Evolutionary conservation across 2,113 vertebrate genomes (phyloP).

Genomic region (Pituophis catenifer): DNA sequence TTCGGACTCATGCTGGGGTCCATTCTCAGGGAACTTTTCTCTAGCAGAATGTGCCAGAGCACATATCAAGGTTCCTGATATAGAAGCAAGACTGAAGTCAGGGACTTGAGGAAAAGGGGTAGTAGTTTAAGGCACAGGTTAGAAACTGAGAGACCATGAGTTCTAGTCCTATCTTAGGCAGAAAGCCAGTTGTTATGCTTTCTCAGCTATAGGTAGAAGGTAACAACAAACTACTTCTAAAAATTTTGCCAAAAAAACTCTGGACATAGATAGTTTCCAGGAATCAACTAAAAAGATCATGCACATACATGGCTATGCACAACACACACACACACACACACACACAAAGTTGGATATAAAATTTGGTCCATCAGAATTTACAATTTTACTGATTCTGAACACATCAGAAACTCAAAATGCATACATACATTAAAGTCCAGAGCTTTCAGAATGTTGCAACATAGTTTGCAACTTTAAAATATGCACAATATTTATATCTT

Average conservation of each 20-base stretch:
- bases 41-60: too few species aligned
- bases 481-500: neutral
- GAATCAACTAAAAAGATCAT: neutral
- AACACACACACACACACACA: neutral
- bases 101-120: neutral
- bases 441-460: neutral
- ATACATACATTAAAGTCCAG: neutral
- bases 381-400: neutral
- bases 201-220: neutral
- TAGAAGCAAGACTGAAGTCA: neutral
- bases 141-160: neutral
- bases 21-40: too few species aligned
- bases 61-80: neutral
- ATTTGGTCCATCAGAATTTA: neutral
- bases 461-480: neutral
- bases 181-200: neutral
- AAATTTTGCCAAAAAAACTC: neutral
- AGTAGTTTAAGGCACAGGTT: neutral
- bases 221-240: neutral
- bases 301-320: too few species aligned
- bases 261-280: neutral
- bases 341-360: neutral
- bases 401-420: neutral
- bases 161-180: neutral
- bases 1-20: too few species aligned